Base-by-base conservation (phyloP, 2,113 vertebrate genomes). In the Origma solitaria region DNA sequence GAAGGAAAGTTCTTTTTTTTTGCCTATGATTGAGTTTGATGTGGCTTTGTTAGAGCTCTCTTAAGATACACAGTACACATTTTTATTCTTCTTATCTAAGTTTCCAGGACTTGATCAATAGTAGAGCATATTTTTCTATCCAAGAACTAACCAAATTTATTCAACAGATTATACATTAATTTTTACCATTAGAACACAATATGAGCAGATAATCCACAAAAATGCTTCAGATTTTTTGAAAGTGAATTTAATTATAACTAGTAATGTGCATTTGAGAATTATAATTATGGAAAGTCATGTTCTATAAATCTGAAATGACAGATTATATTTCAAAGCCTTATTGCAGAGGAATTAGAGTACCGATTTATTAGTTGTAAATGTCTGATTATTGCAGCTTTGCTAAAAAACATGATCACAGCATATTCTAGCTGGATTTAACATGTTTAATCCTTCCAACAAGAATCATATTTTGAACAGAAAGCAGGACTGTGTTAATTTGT, bases 271-370 rank as follows among this genome's bases (percentile, higher is more conserved):
- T 97, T 94, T 90, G 97, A 97, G 98, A 98, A 97, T 97, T 97
- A 97, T 95, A 98, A 98, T 98, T 98, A 97, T 91, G 96, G 97
- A 96, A 97, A 98, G 96, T 96, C 97, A 86, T 98, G 97, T 98
- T 98, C 97, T 97, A 70, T 97, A 97, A 95, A 96, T 97, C 97
- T 97, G 96, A 97, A 98, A 98, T 95, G 98, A 97, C 97, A 98
- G 97, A 98, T 98, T 98, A 97, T 97, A 97, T 98, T 98, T 98
- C 97, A 97, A 97, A 98, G 97, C 96, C 97, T 98, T 98, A 98
- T 97, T 97, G 97, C 96, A 82, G 82, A 96, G 95, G 98, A 98
- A 98, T 98, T 98, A 98, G 95, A 97, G 90, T 75, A 82, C 96
- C 30, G 91, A 97, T 98, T 98, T 98, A 98, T 98, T 98, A 97